These are phyloP conservation scores for Heliconius ethilla DNA, from an alignment of 2,888 invertebrate genomes.

Conservation along the genomic window DNA sequence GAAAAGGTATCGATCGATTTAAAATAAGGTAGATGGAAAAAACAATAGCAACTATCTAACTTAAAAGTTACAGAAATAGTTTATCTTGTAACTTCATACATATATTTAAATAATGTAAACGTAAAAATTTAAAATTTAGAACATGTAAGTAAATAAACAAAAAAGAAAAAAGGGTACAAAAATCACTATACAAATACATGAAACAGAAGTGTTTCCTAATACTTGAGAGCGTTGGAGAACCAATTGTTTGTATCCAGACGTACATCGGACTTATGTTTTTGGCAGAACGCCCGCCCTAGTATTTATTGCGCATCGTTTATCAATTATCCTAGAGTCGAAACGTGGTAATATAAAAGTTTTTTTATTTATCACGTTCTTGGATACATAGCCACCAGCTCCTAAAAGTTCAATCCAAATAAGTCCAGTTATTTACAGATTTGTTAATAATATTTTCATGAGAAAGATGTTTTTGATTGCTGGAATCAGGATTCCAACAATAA, in stretches of 20 bases:
- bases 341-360: constrained; percentile 41
- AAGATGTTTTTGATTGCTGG: too few species aligned
- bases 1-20: too few species aligned
- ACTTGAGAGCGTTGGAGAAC: constrained; percentile 41
- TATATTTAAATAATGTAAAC: too few species aligned
- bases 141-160: not conserved
- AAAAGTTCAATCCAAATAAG: too few species aligned
- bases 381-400: not conserved
- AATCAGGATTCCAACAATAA: too few species aligned
- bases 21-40: too few species aligned
- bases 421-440: too few species aligned
- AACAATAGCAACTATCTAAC: too few species aligned
- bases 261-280: constrained; percentile 40
- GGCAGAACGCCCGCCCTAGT: constrained; percentile 40
- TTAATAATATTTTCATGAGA: too few species aligned
- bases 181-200: constrained; percentile 15
- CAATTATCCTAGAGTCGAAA: constrained; percentile 46
- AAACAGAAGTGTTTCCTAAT: constrained; percentile 37
- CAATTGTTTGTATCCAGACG: constrained; percentile 46
- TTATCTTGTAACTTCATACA: too few species aligned
- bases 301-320: constrained; percentile 49
- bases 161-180: constrained; percentile 20
- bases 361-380: constrained; percentile 31
- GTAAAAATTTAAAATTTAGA: too few species aligned
- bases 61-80: too few species aligned